phyloP scores from a whole-genome alignment of 2,113 vertebrate species.

The Peromyscus leucopus region DNA sequence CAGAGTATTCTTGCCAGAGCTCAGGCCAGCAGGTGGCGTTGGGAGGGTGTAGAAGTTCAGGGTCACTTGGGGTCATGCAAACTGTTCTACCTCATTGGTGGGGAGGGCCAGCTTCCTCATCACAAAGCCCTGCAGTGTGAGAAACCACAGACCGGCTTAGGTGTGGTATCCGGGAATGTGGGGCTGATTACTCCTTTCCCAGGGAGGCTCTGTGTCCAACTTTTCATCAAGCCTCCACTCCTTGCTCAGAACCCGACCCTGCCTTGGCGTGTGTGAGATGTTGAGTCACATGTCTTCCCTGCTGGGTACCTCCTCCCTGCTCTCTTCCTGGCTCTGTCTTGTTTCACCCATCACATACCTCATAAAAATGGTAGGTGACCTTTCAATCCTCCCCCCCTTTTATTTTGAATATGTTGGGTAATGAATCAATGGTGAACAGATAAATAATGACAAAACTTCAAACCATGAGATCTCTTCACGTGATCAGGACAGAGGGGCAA shows the following conservation, averaged over 20 bases:
- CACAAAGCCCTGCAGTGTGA: not conserved
- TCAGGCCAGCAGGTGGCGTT: accelerated
- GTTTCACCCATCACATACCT: accelerated
- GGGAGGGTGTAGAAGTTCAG: accelerated
- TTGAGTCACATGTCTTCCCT: not conserved
- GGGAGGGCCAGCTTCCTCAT: not conserved
- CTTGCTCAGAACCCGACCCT: not conserved
- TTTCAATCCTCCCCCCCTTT: not conserved
- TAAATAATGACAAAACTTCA: not conserved
- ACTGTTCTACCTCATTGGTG: accelerated
- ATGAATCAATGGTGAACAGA: not conserved
- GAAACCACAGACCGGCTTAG: not conserved
- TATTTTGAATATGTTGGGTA: no score
- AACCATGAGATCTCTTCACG: accelerated
- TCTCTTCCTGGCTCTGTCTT: not conserved
- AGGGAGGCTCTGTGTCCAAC: accelerated
- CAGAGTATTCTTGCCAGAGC: not conserved
- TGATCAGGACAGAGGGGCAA: not conserved
- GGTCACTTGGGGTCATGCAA: accelerated
- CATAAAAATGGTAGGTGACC: not conserved
- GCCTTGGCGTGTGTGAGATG: not conserved
- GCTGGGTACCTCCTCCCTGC: not conserved
- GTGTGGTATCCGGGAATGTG: no score
- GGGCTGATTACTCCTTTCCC: not conserved
- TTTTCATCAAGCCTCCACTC: not conserved